phyloP scores from a whole-genome alignment of 2,797 vertebrate species.

The Falco columbarius region DNA sequence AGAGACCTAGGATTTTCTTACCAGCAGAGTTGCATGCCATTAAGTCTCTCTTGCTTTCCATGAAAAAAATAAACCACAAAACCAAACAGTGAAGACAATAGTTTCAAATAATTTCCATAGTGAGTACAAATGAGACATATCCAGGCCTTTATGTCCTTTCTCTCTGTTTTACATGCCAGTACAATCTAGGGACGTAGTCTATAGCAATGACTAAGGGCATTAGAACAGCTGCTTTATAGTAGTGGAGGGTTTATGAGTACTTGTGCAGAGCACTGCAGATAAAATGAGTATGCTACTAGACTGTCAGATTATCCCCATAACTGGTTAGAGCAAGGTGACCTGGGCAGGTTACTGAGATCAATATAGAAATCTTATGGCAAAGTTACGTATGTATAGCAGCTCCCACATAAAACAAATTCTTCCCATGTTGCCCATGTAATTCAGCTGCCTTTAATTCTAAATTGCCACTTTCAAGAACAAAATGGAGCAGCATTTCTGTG shows the following conservation, averaged over 20 bases:
- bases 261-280: constrained; percentile 41
- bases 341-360: background rate
- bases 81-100: background rate
- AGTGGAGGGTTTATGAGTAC: background rate
- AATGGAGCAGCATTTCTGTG: constrained; percentile 57
- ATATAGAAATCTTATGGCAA: background rate
- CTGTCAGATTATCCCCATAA: constrained; percentile 21
- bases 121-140: background rate
- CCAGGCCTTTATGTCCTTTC: background rate
- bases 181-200: background rate
- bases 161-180: background rate
- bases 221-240: constrained; percentile 46
- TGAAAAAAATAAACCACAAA: background rate
- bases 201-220: background rate
- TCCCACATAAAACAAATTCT: constrained; percentile 11
- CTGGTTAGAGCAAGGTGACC: constrained; percentile 60
- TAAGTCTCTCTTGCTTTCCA: background rate
- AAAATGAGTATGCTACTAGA: constrained; percentile 41
- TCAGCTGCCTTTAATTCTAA: constrained; percentile 49
- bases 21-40: background rate
- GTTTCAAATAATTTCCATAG: background rate
- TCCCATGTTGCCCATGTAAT: constrained; percentile 3
- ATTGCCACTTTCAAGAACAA: constrained; percentile 38
- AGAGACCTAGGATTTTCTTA: background rate
- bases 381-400: background rate